phyloP scores from a whole-genome alignment of 2,113 vertebrate species.

The Triplophysa dalaica region DNA sequence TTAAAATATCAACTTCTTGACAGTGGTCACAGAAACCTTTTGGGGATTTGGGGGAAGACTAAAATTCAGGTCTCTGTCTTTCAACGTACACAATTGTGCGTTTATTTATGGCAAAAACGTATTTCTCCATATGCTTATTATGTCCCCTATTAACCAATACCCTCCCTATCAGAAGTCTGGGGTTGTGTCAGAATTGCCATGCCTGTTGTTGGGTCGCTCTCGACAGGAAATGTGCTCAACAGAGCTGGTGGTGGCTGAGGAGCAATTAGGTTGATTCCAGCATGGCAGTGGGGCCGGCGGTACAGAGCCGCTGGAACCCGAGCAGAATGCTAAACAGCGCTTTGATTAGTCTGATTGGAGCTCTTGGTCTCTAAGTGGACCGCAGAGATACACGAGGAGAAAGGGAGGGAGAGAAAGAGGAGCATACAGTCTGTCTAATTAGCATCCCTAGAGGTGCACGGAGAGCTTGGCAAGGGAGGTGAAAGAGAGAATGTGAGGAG shows the following conservation, averaged over 20 bases:
- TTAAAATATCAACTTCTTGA: conserved; percentile 5
- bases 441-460: conserved; percentile 40
- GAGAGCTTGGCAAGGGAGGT: background rate
- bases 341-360: conserved; percentile 52
- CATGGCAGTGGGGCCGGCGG: conserved; percentile 4
- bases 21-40: background rate
- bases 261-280: conserved; percentile 37
- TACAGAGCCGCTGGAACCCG: conserved; percentile 1
- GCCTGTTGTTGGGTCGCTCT: conserved; percentile 9
- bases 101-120: background rate
- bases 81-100: background rate
- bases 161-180: background rate
- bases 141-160: background rate
- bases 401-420: background rate
- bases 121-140: background rate
- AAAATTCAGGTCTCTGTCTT: background rate
- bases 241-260: conserved; percentile 15
- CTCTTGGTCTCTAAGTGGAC: conserved; percentile 32
- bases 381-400: conserved; percentile 1
- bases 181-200: conserved; percentile 25
- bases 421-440: conserved; percentile 48
- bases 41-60: background rate
- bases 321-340: conserved; percentile 48
- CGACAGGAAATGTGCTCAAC: background rate
- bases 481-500: conserved; percentile 10